A percentile compares a stretch with the other conserved stretches of the same genome.
Conservation (phyloP, 2,113 vertebrate genomes). For the Pogonocichla stellata region DNA sequence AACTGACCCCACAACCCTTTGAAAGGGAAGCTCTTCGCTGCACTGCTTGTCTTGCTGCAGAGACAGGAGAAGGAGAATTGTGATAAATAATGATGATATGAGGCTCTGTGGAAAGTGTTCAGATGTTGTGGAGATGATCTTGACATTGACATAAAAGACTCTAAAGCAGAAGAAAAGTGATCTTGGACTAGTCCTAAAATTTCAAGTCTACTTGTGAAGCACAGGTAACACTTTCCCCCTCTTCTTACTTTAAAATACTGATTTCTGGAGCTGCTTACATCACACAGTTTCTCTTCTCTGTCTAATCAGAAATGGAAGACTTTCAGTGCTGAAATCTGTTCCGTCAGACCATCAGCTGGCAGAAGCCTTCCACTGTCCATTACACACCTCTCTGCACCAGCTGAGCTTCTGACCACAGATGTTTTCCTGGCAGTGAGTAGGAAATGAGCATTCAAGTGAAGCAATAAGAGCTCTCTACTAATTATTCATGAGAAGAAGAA, state of each 20-base stretch:
- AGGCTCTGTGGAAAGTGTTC: not conserved
- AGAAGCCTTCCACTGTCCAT: not conserved
- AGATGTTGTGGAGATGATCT: not conserved
- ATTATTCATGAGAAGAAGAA: not conserved
- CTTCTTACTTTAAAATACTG: not conserved
- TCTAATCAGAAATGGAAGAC: not conserved
- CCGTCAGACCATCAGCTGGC: not conserved
- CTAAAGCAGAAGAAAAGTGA: not conserved
- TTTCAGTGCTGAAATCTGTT: not conserved
- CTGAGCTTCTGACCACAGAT: not conserved
- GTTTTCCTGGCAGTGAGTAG: not conserved
- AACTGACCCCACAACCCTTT: accelerated
- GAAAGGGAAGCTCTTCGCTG: not conserved
- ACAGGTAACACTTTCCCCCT: not conserved
- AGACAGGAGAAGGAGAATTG: not conserved
- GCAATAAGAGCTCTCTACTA: not conserved
- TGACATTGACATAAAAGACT: not conserved
- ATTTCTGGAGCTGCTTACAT: not conserved
- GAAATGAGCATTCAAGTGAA: not conserved
- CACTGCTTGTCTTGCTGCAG: not conserved
- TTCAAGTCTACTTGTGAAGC: not conserved
- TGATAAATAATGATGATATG: not conserved
- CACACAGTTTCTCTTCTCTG: not conserved
- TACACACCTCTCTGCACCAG: not conserved
- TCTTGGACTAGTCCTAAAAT: not conserved